Conservation (phyloP, 2,888 invertebrate genomes). For the Halictus quadricinctus region DNA sequence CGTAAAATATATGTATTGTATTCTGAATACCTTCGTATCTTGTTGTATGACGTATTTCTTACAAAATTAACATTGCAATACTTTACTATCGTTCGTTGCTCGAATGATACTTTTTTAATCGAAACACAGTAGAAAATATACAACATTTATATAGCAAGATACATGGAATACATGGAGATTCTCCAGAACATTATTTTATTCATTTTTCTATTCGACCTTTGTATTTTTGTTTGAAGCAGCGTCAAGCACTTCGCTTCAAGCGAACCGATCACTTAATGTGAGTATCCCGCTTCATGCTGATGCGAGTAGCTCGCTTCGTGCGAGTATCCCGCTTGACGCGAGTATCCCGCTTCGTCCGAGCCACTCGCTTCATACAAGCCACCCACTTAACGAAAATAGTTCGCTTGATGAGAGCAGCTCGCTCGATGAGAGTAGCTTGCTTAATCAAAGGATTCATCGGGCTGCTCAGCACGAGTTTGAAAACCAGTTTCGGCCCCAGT, state of each 20-base stretch:
- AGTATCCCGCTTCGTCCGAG: no score
- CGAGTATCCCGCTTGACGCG: no score
- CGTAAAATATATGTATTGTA: not conserved
- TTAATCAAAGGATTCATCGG: not conserved
- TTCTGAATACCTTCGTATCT: not conserved
- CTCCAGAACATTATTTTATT: not conserved
- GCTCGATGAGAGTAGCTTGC: not conserved
- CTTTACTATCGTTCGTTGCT: not conserved
- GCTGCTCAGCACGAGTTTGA: not conserved
- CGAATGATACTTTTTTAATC: not conserved
- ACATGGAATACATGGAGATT: constrained; percentile 6
- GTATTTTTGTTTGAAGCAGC: not conserved
- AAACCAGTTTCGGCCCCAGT: not conserved
- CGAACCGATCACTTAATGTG: not conserved
- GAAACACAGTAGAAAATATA: not conserved
- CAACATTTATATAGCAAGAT: not conserved
- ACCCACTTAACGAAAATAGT: not conserved
- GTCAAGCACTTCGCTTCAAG: not conserved
- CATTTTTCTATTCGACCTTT: not conserved
- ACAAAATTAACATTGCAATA: not conserved
- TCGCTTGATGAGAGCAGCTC: no score
- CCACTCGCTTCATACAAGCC: no score
- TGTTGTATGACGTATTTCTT: not conserved
- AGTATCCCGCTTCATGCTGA: not conserved
- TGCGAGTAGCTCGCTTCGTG: not conserved